Percentiles rank a stretch among this genome's conserved stretches.
Evolutionary conservation across 92 coral and sea anemone genomes (phyloP).

Genomic region (Blastomussa wellsi): DNA sequence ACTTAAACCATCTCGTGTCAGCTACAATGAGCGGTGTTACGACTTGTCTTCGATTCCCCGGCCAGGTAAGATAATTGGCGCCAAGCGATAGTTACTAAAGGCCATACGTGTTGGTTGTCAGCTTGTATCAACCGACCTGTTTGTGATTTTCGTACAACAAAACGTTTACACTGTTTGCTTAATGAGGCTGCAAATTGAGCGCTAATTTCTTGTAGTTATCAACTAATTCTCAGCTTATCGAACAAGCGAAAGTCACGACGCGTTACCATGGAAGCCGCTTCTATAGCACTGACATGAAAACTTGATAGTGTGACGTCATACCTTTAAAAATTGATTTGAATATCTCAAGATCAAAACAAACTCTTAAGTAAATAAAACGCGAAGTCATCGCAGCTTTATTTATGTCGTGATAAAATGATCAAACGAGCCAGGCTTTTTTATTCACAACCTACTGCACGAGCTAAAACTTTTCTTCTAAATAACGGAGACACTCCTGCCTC

Average conservation of each 20-base stretch:
- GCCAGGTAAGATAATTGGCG: conserved; percentile 59
- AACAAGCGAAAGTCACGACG: not conserved
- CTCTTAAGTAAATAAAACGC: not conserved
- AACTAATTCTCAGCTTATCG: not conserved
- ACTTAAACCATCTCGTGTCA: conserved; percentile 75
- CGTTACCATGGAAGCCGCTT: conserved; percentile 16
- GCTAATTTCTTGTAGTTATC: conserved; percentile 10
- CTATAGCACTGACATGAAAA: not conserved
- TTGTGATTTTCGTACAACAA: not conserved
- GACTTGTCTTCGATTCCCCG: conserved; percentile 87
- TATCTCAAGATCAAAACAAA: not conserved
- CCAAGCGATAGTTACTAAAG: not conserved
- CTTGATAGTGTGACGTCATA: not conserved
- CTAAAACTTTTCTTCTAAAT: no score
- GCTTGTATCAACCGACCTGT: not conserved
- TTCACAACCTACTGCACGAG: not conserved
- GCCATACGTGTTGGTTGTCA: not conserved
- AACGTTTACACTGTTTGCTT: not conserved
- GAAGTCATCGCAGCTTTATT: not conserved
- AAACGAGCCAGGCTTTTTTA: not conserved
- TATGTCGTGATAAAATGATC: not conserved
- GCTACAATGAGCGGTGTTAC: conserved; percentile 88
- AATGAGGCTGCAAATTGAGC: conserved; percentile 9
- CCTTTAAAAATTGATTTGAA: not conserved
- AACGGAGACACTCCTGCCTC: no score